Evolutionary conservation across 2,113 vertebrate genomes (phyloP).

Genomic region (Percina caprodes): DNA sequence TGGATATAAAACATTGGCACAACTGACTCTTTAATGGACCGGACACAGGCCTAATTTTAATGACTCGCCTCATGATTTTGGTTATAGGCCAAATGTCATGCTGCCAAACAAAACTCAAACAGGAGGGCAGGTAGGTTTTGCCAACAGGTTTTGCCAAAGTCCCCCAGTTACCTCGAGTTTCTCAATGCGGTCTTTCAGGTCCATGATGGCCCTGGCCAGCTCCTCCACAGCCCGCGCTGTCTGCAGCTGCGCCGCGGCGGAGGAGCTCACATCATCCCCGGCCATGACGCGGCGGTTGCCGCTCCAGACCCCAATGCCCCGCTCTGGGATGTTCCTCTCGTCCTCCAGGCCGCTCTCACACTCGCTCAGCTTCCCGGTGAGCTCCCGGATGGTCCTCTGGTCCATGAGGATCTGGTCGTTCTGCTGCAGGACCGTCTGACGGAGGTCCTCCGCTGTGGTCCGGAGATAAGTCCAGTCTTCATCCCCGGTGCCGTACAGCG

Average conservation of each 20-base stretch:
- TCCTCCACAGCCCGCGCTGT: constrained; percentile 88
- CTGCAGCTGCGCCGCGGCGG: constrained; percentile 79
- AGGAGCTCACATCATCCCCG: constrained; percentile 87
- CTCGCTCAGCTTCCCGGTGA: constrained; percentile 92
- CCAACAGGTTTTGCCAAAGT: constrained; percentile 25
- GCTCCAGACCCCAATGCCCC: constrained; percentile 82
- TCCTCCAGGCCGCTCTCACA: constrained; percentile 92
- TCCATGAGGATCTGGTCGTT: constrained; percentile 93
- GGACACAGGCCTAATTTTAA: background rate
- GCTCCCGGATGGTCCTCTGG: constrained; percentile 93
- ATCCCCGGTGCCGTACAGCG: constrained; percentile 66
- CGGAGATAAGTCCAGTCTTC: constrained; percentile 90
- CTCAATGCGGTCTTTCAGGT: constrained; percentile 95
- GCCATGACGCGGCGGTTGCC: constrained; percentile 89
- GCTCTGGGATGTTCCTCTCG: constrained; percentile 77
- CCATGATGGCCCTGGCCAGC: constrained; percentile 92
- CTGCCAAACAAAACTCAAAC: constrained; percentile 35
- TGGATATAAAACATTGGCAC: background rate
- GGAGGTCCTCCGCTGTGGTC: constrained; percentile 91
- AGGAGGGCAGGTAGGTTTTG: constrained; percentile 1
- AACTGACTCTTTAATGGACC: background rate
- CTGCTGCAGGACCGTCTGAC: constrained; percentile 92
- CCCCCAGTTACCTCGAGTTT: constrained; percentile 89
- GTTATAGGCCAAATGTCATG: constrained; percentile 3
- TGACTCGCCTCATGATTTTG: constrained; percentile 2